Evolutionary conservation across 2,888 invertebrate genomes (phyloP).

Genomic region (Xiphydria camelus): DNA sequence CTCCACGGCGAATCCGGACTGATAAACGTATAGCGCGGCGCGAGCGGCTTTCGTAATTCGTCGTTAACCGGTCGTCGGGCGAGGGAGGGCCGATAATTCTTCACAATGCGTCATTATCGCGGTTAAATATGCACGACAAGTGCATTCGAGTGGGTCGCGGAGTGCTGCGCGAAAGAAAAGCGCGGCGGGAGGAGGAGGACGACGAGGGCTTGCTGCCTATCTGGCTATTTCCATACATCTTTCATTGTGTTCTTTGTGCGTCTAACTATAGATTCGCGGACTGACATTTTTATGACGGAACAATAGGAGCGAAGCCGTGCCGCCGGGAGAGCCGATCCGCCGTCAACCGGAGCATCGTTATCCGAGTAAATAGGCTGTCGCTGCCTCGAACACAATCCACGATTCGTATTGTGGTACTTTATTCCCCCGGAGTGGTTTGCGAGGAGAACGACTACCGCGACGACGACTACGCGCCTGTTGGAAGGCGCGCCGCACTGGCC

Average conservation of each 20-base stretch:
- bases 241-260: constrained; percentile 52
- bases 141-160: constrained; percentile 48
- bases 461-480: neutral
- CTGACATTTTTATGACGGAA: constrained; percentile 55
- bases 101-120: constrained; percentile 53
- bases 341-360: constrained; percentile 49
- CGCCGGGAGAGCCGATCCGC: constrained; percentile 36
- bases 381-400: constrained; percentile 44
- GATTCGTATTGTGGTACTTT: constrained; percentile 45
- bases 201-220: constrained; percentile 34
- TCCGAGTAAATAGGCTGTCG: constrained; percentile 50
- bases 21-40: too few species aligned
- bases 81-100: constrained; percentile 46
- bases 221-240: constrained; percentile 53
- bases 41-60: constrained; percentile 7
- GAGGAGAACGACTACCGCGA: constrained; percentile 19
- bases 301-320: constrained; percentile 43
- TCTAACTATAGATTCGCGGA: constrained; percentile 53
- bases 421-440: constrained; percentile 36
- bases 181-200: constrained; percentile 19
- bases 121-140: constrained; percentile 54
- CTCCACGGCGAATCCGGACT: too few species aligned
- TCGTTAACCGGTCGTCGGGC: constrained; percentile 31
- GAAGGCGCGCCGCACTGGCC: too few species aligned
- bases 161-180: constrained; percentile 21